Conservation (phyloP, 2,113 vertebrate species). For the Ibidorhyncha struthersii region DNA sequence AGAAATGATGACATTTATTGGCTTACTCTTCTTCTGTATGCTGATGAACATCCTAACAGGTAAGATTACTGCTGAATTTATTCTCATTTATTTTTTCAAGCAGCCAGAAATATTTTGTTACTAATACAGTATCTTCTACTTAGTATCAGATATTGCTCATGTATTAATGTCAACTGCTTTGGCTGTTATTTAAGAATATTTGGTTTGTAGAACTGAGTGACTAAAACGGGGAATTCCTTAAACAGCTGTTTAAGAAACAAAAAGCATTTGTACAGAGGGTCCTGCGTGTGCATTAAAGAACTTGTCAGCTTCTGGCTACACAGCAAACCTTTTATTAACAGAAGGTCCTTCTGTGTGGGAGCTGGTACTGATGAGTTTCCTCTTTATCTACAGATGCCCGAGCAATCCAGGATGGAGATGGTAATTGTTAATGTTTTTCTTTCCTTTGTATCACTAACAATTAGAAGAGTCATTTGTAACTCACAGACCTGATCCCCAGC, state of each 20-base stretch:
- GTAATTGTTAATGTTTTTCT: conserved; percentile 43
- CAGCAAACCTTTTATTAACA: conserved; percentile 57
- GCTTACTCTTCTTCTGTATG: conserved; percentile 33
- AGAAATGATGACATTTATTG: conserved; percentile 48
- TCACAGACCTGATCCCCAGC: background rate
- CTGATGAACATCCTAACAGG: conserved; percentile 44
- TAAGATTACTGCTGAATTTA: conserved; percentile 2
- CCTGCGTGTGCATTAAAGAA: background rate
- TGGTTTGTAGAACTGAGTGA: background rate
- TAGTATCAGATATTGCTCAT: background rate
- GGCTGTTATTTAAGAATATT: background rate
- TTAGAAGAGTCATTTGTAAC: background rate
- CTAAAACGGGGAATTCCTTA: background rate
- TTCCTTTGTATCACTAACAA: background rate
- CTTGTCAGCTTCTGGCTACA: background rate
- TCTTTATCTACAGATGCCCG: conserved; percentile 78
- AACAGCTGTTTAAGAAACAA: background rate
- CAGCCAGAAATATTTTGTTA: background rate
- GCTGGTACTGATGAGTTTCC: conserved; percentile 4
- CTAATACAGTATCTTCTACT: background rate
- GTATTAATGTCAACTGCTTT: background rate
- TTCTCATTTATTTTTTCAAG: background rate
- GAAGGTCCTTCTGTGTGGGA: background rate
- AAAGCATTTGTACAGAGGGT: background rate
- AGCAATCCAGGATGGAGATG: conserved; percentile 81